A percentile compares a stretch with the other conserved stretches of the same genome.
phyloP scores from a whole-genome alignment of 2,797 vertebrate species.

The Rhadinocentrus ornatus region DNA sequence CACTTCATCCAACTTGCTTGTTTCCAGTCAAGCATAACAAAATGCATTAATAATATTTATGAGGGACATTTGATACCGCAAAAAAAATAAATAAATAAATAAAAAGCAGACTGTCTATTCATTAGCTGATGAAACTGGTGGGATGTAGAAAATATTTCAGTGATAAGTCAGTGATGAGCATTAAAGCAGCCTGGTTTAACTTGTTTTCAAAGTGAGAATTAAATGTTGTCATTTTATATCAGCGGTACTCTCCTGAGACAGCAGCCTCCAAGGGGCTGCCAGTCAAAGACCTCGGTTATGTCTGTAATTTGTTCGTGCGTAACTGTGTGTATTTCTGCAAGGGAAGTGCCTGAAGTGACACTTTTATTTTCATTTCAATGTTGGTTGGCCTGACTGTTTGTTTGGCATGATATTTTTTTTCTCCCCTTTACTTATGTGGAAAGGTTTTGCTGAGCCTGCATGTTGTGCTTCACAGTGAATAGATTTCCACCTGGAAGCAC shows the following conservation, averaged over 20 bases:
- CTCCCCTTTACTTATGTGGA: constrained; percentile 35
- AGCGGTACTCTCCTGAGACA: constrained; percentile 27
- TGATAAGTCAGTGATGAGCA: background rate
- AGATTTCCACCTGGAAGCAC: constrained; percentile 60
- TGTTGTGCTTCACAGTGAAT: constrained; percentile 24
- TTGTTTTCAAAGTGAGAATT: constrained; percentile 54
- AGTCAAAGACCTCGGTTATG: constrained; percentile 42
- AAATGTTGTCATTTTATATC: constrained; percentile 65
- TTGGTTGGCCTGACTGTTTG: constrained; percentile 19
- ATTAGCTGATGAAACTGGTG: constrained; percentile 35
- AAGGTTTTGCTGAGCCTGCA: constrained; percentile 58
- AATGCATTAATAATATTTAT: constrained; percentile 29
- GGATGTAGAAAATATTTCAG: constrained; percentile 26
- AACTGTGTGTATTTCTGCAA: constrained; percentile 16
- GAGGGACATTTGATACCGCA: constrained; percentile 7
- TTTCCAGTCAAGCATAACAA: constrained; percentile 32
- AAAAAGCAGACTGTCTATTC: constrained; percentile 31
- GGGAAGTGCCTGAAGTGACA: constrained; percentile 19
- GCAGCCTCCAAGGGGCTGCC: constrained; percentile 42
- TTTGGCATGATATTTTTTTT: constrained; percentile 20
- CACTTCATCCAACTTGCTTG: constrained; percentile 23
- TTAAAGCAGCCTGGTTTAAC: constrained; percentile 26
- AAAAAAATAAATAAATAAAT: constrained; percentile 1
- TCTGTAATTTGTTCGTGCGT: constrained; percentile 13
- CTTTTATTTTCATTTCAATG: constrained; percentile 37